Base-by-base conservation (phyloP, 2,888 invertebrate genomes). In the Lasioglossum oenotherae region DNA sequence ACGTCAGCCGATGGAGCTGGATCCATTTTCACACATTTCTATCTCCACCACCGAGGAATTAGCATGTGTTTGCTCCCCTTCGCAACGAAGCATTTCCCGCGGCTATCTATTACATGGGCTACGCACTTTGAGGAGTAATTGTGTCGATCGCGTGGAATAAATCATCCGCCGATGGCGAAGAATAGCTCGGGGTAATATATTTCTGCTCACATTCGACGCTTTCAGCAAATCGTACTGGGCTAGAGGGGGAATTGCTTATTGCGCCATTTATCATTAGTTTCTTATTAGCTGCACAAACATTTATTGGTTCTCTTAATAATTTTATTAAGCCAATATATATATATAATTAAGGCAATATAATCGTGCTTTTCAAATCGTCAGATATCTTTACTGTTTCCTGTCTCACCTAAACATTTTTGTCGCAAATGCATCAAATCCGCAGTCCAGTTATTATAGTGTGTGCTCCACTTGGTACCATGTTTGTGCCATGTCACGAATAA, bases 1-100 rank as follows among this genome's bases (percentile, higher is more conserved):
- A 64, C 67, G 80, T 71, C 71, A 71, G 41, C 71, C 71, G n/a
- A 41, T 41, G 71, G 41, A 41, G 71, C 71, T 71, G 38, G 71
- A 71, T 71, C n/a, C 71, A 71, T 71, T 71, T 71, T 71, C 41
- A 41, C 41, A 23, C 71, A 14, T 41, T n/a, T 41, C 38, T 19
- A 23, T 71, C 12, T 71, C n/a, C 14, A 23, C 10, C 38, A 35
- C 38, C n/a, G n/a, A n/a, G 41, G n/a, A 71, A 71, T 71, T 71
- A 71, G 41, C 41, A 41, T 41, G 41, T 71, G 38, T 71, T 71
- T 41, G 41, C 41, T 14, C 4, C 38, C 1, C n/a, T 41, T 27
- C 38, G 41, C 14, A 41, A n/a, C n/a, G 41, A 71, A 41, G 41
- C 41, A n/a, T 41, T 71, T 41, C 71, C 23, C 14, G n/a, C 41